phyloP scores from a whole-genome alignment of 2,113 vertebrate species.

The Bubo bubo region DNA sequence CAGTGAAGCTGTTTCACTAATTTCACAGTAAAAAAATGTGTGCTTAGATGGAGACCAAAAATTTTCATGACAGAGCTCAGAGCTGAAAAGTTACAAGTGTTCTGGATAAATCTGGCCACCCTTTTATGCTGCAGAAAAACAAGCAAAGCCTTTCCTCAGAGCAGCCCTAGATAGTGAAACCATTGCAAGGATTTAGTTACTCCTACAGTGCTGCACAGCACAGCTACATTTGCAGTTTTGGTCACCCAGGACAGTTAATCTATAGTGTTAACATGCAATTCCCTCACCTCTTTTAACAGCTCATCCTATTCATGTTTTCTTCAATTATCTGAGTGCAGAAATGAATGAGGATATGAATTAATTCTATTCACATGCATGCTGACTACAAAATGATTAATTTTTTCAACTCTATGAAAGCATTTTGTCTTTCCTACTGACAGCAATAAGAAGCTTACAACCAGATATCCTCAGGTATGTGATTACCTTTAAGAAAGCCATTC shows the following conservation, averaged over 20 bases:
- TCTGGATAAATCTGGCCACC: not conserved
- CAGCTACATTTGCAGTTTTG: not conserved
- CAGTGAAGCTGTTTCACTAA: not conserved
- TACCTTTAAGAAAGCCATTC: not conserved
- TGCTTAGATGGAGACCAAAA: not conserved
- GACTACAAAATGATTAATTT: not conserved
- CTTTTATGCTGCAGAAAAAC: not conserved
- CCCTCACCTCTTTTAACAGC: not conserved
- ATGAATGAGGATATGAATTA: not conserved
- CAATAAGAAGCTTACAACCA: not conserved
- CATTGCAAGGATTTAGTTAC: not conserved
- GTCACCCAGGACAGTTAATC: not conserved
- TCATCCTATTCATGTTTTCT: not conserved
- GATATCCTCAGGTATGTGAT: not conserved
- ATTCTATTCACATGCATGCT: not conserved
- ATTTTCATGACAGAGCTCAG: not conserved
- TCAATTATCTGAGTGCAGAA: not conserved
- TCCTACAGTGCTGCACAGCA: not conserved
- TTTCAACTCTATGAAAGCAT: not conserved
- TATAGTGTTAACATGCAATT: not conserved
- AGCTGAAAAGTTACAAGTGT: not conserved
- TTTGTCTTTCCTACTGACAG: not conserved
- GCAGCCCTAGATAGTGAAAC: not conserved
- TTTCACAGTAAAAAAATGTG: not conserved
- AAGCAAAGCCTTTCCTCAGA: not conserved